Percentiles rank a stretch among this genome's conserved stretches.
Evolutionary conservation across 2,797 vertebrate species (phyloP).

Genomic region (Sorex maritimensis): DNA sequence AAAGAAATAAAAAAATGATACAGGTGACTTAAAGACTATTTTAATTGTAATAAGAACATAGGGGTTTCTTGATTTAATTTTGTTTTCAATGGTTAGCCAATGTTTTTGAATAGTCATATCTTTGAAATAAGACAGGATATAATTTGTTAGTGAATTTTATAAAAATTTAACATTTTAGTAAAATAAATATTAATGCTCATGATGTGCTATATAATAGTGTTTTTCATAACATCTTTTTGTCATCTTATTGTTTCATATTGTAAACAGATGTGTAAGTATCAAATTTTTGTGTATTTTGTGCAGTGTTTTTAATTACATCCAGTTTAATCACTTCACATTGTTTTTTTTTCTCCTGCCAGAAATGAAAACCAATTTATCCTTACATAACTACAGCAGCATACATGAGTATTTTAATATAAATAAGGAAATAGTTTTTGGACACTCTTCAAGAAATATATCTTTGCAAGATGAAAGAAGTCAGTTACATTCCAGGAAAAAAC

Average conservation of each 20-base stretch:
- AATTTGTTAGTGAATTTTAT: background rate
- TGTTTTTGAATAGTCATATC: background rate
- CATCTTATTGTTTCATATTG: slow-evolving; percentile 50
- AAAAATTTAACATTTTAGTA: no score
- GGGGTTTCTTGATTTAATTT: slow-evolving; percentile 29
- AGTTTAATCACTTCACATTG: slow-evolving; percentile 43
- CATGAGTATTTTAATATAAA: slow-evolving; percentile 90
- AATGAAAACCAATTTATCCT: slow-evolving; percentile 87
- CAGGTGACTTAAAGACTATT: background rate
- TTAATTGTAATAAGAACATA: background rate
- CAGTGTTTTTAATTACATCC: slow-evolving; percentile 2
- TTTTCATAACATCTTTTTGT: slow-evolving; percentile 25
- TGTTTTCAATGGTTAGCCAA: slow-evolving; percentile 41
- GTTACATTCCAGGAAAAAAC: slow-evolving; percentile 92
- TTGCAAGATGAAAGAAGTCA: slow-evolving; percentile 80
- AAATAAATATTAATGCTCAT: slow-evolving; percentile 33
- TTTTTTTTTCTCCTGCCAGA: slow-evolving; percentile 72
- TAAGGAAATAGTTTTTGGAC: slow-evolving; percentile 84
- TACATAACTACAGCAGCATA: slow-evolving; percentile 87
- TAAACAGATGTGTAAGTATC: slow-evolving; percentile 63
- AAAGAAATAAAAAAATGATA: no score
- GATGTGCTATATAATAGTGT: background rate
- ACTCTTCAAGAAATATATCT: slow-evolving; percentile 85
- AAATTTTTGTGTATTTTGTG: slow-evolving; percentile 50
- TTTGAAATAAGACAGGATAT: slow-evolving; percentile 4